Evolutionary conservation across 1,140 invertebrate genomes (phyloP), one percentile per base, ranked within the genome.

Genomic region (Euwallacea similis): DNA sequence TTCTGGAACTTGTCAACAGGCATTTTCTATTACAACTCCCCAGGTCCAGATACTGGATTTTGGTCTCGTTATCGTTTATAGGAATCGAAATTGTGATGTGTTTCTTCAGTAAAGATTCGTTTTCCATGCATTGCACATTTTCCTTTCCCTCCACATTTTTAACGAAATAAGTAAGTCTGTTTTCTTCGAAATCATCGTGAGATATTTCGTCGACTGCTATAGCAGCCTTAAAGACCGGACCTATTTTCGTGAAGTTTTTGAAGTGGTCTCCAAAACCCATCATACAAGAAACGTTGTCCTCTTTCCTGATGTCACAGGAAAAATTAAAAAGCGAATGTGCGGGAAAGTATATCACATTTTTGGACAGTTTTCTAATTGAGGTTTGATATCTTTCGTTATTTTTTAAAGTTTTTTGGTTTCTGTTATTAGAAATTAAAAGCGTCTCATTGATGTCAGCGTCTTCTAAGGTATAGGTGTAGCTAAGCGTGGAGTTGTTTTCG

Each of bases 281-380:
- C 62, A 76, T 66, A 67, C 77, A 78, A 47, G 60, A 64, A 7
- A 59, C 56, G 0, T 47, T 42, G 15, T 63, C 21, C 21, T 76
- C 70, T n/a, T 72, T 55, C 10, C 50, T 33, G 11, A 74, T 46
- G 60, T 76, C 73, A 73, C 77, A 78, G 47, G 75, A 72, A 71
- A 80, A 78, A 73, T 80, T 78, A 67, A 75, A 81, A 16, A 79
- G 66, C 58, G 73, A 80, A 4, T 82, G 79, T 2, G 87, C 82
- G 7, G 89, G 89, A 76, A 90, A 91, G 77, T 86, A 91, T 59
- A 87, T 82, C 53, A 79, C 75, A 50, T 80, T 82, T 47, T 83
- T 82, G 0, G 87, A 86, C 11, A 89, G 72, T 75, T 83, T 85
- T 4, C 87, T 82, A 8, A 89, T 81, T 0, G 86, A 84, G 0